phyloP scores from a whole-genome alignment of 2,888 invertebrate species.

The Morpho deidamia region DNA sequence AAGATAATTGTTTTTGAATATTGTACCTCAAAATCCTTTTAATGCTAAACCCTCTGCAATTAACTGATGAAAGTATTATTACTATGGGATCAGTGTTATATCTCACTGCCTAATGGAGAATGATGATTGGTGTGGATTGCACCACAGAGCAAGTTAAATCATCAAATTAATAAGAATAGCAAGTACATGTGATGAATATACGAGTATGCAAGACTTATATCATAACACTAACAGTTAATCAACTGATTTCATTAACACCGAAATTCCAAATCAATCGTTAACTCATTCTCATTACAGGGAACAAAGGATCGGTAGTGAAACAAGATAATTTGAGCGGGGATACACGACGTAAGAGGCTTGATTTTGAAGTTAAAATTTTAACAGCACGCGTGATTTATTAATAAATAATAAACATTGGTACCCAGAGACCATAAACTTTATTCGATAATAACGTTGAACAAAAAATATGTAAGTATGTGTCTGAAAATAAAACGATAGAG shows the following conservation, averaged over 20 bases:
- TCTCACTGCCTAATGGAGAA: too few species aligned
- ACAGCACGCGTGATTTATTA: background rate
- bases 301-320: constrained; percentile 11
- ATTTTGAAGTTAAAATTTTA: background rate
- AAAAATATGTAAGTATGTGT: constrained; percentile 20
- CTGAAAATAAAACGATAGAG: constrained; percentile 24
- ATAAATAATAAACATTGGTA: constrained; percentile 1
- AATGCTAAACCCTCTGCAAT: too few species aligned
- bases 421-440: constrained; percentile 6
- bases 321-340: background rate
- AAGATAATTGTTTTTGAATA: too few species aligned
- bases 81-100: too few species aligned
- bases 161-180: too few species aligned
- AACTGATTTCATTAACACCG: background rate
- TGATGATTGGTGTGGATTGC: too few species aligned
- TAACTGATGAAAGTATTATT: too few species aligned
- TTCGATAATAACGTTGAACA: constrained; percentile 15
- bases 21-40: too few species aligned
- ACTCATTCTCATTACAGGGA: constrained; percentile 3
- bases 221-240: too few species aligned
- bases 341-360: background rate
- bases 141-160: too few species aligned
- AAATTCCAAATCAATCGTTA: constrained; percentile 4
- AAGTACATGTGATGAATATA: too few species aligned
- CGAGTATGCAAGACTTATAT: too few species aligned